Percentiles rank a stretch among this genome's conserved stretches.
These are phyloP conservation scores for Tiliacea aurago DNA, from an alignment of 2,888 invertebrate species.

Conservation along the genomic window DNA sequence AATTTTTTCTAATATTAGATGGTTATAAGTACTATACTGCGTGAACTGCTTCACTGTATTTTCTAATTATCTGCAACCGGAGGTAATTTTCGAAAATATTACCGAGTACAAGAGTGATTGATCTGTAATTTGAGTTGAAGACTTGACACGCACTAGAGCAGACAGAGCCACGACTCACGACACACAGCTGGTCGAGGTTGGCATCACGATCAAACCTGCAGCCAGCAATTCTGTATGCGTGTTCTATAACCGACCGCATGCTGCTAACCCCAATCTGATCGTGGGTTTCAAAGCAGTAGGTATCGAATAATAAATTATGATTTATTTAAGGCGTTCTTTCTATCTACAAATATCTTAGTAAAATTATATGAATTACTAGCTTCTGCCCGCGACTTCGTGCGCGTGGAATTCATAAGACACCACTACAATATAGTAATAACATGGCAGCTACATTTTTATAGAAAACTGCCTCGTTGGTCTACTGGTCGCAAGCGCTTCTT, in stretches of 20 bases:
- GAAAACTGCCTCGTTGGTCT: no score
- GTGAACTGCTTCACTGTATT: conserved; percentile 22
- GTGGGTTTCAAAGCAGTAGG: conserved; percentile 8
- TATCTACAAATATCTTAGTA: not conserved
- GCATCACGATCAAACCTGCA: conserved; percentile 42
- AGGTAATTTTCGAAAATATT: conserved; percentile 34
- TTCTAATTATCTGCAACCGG: conserved; percentile 41
- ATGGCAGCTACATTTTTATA: no score
- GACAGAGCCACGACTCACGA: conserved; percentile 35
- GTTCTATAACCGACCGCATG: conserved; percentile 33
- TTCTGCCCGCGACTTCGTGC: no score
- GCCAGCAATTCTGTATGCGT: conserved; percentile 43
- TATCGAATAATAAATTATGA: conserved; percentile 18
- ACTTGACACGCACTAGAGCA: conserved; percentile 26
- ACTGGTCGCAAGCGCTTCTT: no score
- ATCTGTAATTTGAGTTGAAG: conserved; percentile 47
- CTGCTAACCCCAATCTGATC: conserved; percentile 30
- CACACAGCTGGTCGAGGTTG: conserved; percentile 34
- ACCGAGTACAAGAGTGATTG: conserved; percentile 16
- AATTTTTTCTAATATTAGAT: conserved; percentile 57
- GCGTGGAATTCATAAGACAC: no score
- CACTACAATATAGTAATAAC: no score
- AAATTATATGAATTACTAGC: not conserved
- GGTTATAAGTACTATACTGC: conserved; percentile 50
- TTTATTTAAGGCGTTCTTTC: conserved; percentile 7